These are phyloP conservation scores for Chrysotoxum bicinctum DNA, from an alignment of 2,888 invertebrate genomes.

Conservation along the genomic window DNA sequence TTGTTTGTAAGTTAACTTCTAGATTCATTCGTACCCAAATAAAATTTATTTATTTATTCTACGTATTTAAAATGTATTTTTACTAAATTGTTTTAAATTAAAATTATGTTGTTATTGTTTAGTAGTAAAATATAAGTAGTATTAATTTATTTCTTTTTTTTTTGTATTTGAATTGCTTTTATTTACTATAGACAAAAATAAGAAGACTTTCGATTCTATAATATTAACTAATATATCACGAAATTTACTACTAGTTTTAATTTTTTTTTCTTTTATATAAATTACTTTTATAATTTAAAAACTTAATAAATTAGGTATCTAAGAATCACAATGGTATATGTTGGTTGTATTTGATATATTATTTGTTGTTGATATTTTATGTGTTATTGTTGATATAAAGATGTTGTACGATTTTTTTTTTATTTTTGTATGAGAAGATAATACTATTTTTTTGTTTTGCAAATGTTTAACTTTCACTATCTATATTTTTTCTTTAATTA, in stretches of 20 bases:
- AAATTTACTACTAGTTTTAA: constrained; percentile 46
- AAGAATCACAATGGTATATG: constrained; percentile 81
- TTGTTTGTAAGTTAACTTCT: constrained; percentile 30
- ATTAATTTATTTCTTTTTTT: constrained; percentile 28
- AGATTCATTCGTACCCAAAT: constrained; percentile 14
- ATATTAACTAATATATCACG: constrained; percentile 59
- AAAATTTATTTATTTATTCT: constrained; percentile 54
- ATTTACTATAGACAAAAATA: constrained; percentile 67
- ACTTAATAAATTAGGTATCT: constrained; percentile 75
- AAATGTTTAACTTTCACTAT: constrained; percentile 63
- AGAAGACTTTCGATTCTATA: constrained; percentile 71
- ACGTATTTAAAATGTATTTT: constrained; percentile 44
- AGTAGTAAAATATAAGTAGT: constrained; percentile 46
- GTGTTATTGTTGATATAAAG: constrained; percentile 22
- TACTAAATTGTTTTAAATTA: constrained; percentile 44
- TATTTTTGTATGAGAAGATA: constrained; percentile 40
- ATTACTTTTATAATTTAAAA: constrained; percentile 73
- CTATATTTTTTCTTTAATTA: constrained; percentile 47
- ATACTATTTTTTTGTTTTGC: constrained; percentile 20
- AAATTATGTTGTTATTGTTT: constrained; percentile 44
- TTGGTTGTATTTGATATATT: constrained; percentile 60
- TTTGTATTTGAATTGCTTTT: constrained; percentile 62
- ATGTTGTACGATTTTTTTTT: constrained; percentile 7
- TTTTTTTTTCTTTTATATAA: constrained; percentile 53
- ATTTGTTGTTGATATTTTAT: constrained; percentile 30